Base-by-base conservation (phyloP, 1,140 invertebrate species). In the Papilio aristodemus region DNA sequence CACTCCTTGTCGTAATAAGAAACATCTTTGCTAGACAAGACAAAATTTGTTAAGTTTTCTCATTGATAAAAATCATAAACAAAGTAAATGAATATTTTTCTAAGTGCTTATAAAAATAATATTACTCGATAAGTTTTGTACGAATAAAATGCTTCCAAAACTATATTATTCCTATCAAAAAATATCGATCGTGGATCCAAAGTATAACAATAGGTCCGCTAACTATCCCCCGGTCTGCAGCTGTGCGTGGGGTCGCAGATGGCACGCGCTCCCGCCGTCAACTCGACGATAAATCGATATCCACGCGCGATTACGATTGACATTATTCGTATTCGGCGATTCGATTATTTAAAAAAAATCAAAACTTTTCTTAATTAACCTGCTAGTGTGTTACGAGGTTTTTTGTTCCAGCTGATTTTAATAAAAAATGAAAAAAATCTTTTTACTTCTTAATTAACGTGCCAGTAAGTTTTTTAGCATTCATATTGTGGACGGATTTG, bases 181-280 rank as follows among this genome's bases (percentile, higher is more conserved):
- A 62, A 38, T 62, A 62, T 62, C 36, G 36, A 62, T 62, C 59
- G 59, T 1, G n/a, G 36, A 62, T 38, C 70, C 67, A 74, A 19
- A 8, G 22, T 39, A 37, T 10, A 43, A 67, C 27, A 46, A 50
- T 54, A 10, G n/a, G 14, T 68, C 4, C 37, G 2, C 14, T 11
- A 32, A 72, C 64, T 77, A 79, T 81, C 77, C 80, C 78, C 70
- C 39, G 68, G 62, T 63, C 39, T 71, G 82, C 87, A 90, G 87
- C 87, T 90, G 87, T 81, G 73, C 72, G 72, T 38, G 85, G 87
- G 85, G 84, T 74, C 81, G 86, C 86, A 89, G 85, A 87, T 87
- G 87, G 79, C 78, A 74, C 82, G 83, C 80, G 80, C 78, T 82
- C 79, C 76, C 76, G 74, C 71, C 70, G 66, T 70, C 54, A 58